Percentiles rank a stretch among this genome's conserved stretches.
Conservation (phyloP, 1,140 invertebrate species). For the Tetramorium simillimum region DNA sequence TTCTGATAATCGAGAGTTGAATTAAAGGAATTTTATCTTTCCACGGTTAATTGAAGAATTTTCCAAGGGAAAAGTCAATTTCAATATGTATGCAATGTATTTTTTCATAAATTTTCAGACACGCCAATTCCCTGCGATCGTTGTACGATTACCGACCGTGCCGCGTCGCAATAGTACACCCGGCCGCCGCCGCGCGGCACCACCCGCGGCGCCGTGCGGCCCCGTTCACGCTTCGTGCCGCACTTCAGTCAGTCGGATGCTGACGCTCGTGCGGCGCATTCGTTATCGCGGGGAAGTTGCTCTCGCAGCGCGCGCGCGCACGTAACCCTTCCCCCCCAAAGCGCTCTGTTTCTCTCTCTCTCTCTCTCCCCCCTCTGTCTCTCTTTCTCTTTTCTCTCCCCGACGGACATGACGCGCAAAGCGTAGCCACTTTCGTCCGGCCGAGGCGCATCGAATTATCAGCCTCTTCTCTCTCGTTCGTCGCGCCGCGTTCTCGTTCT, state of each 20-base stretch:
- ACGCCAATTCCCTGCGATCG: too few relatives aligned
- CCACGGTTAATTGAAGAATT: too few relatives aligned
- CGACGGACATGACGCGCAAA: constrained; percentile 44
- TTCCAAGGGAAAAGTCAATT: too few relatives aligned
- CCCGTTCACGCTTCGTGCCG: not conserved
- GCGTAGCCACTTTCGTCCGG: not conserved
- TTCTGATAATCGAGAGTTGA: too few relatives aligned
- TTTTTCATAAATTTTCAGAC: too few relatives aligned
- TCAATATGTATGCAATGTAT: too few relatives aligned
- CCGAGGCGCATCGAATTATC: not conserved
- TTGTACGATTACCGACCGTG: too few relatives aligned
- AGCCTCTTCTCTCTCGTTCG: constrained; percentile 12
- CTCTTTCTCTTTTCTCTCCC: constrained; percentile 1
- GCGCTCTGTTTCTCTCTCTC: not conserved
- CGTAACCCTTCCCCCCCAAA: constrained; percentile 32
- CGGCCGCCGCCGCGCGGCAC: not conserved
- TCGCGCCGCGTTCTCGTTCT: not conserved
- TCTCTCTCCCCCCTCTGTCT: constrained; percentile 5
- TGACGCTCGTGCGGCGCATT: constrained; percentile 65
- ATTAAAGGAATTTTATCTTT: too few relatives aligned
- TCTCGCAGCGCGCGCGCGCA: constrained; percentile 33
- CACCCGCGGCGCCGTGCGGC: not conserved
- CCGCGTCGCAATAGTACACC: too few relatives aligned
- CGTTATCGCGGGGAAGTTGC: not conserved
- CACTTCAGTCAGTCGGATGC: constrained; percentile 68